These are phyloP conservation scores for Latrodectus hesperus DNA, from an alignment of 2,888 invertebrate genomes.

Conservation along the genomic window DNA sequence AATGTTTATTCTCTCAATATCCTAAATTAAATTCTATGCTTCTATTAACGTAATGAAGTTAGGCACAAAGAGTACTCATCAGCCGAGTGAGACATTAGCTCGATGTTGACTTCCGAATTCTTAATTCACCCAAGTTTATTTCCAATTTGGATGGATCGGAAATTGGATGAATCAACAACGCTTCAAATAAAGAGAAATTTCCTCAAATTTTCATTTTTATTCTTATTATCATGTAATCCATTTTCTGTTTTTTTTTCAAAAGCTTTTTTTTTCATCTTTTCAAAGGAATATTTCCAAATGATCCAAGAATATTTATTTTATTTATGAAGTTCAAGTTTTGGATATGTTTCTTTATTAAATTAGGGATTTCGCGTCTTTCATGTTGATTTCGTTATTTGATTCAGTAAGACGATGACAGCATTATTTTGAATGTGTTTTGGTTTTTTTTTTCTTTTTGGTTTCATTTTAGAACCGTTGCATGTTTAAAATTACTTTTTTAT, in stretches of 20 bases:
- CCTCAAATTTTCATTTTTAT: neutral
- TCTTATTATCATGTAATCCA: neutral
- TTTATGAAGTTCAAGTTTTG: neutral
- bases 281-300: neutral
- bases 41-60: conserved; percentile 49
- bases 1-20: conserved; percentile 37
- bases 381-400: neutral
- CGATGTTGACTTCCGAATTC: conserved; percentile 43
- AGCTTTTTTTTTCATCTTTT: neutral
- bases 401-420: too few species aligned
- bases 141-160: conserved; percentile 25
- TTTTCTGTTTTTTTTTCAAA: neutral
- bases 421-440: too few species aligned
- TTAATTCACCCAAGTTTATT: conserved; percentile 37
- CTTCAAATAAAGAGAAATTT: neutral
- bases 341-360: neutral
- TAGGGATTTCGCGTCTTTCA: neutral
- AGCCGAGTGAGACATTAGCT: neutral
- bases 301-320: too few species aligned
- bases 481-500: too few species aligned
- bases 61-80: neutral
- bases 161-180: conserved; percentile 32
- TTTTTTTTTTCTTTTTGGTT: too few species aligned
- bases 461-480: too few species aligned
- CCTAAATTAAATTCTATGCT: conserved; percentile 44